A percentile compares a stretch with the other conserved stretches of the same genome.
These are phyloP conservation scores for Bombus fervidus DNA, from an alignment of 1,140 invertebrate genomes.

Conservation along the genomic window DNA sequence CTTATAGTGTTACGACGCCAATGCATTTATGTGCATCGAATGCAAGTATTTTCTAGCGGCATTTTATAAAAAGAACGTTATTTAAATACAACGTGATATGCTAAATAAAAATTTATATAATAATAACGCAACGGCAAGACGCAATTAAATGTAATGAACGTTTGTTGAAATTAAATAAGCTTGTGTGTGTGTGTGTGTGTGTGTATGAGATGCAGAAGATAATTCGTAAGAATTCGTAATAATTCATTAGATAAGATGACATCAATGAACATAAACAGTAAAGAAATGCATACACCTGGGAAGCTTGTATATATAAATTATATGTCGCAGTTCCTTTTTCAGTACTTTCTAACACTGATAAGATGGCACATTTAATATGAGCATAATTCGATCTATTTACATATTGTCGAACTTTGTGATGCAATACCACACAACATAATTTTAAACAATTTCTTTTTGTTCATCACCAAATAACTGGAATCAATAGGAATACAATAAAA, in stretches of 20 bases:
- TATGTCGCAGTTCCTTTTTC: conserved; percentile 44
- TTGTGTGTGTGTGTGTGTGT: conserved; percentile 38
- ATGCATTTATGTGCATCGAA: conserved; percentile 20
- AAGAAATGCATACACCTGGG: conserved; percentile 53
- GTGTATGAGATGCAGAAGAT: conserved; percentile 37
- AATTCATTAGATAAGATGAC: conserved; percentile 37
- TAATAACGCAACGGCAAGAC: conserved; percentile 59
- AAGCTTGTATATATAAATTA: conserved; percentile 64
- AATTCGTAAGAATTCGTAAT: conserved; percentile 40
- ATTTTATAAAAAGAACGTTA: conserved; percentile 31
- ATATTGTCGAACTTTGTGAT: conserved; percentile 57
- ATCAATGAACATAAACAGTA: conserved; percentile 55
- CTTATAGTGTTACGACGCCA: conserved; percentile 24
- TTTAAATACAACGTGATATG: conserved; percentile 41
- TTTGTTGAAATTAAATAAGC: conserved; percentile 49
- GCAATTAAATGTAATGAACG: conserved; percentile 52
- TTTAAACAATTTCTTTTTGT: conserved; percentile 43
- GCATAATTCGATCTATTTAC: conserved; percentile 65
- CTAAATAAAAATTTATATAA: conserved; percentile 57
- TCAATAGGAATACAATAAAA: conserved; percentile 43
- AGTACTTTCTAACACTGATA: conserved; percentile 58
- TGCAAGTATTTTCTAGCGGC: conserved; percentile 23
- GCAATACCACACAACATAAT: conserved; percentile 56
- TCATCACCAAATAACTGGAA: conserved; percentile 45
- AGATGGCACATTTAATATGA: conserved; percentile 70